Evolutionary conservation across 2,113 vertebrate species (phyloP).

Genomic region (Cheirogaleus medius): DNA sequence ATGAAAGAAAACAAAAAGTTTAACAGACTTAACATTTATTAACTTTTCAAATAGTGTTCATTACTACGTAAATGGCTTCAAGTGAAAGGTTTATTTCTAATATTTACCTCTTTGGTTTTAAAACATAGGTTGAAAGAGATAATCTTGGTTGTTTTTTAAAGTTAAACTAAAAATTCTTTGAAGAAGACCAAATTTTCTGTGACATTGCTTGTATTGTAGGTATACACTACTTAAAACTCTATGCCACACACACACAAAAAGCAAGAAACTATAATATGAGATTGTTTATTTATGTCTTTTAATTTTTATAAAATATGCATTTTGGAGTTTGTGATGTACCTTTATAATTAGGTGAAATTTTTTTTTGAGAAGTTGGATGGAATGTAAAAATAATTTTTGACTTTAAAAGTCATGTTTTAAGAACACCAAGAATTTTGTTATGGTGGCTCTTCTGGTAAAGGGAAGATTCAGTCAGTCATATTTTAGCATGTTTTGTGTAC

Average conservation of each 20-base stretch:
- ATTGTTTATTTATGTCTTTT: not conserved
- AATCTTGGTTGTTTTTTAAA: not conserved
- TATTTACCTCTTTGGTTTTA: not conserved
- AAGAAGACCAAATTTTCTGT: not conserved
- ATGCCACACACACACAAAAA: not conserved
- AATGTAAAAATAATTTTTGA: not conserved
- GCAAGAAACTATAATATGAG: not conserved
- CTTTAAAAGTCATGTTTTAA: constrained; percentile 29
- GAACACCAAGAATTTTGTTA: not conserved
- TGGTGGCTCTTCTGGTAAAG: not conserved
- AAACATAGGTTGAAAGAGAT: not conserved
- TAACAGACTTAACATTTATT: not conserved
- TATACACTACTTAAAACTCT: not conserved
- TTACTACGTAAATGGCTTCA: not conserved
- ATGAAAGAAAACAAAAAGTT: constrained; percentile 10
- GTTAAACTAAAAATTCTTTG: constrained; percentile 9
- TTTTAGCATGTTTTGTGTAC: not conserved
- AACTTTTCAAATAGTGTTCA: not conserved
- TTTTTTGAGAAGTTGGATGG: not conserved
- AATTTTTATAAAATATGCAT: not conserved
- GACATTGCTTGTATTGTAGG: not conserved
- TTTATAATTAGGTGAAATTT: not conserved
- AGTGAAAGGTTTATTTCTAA: not conserved
- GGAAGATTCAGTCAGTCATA: not conserved
- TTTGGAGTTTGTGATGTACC: not conserved